Base-by-base conservation (phyloP, 2,113 vertebrate genomes). In the Pelobates fuscus region DNA sequence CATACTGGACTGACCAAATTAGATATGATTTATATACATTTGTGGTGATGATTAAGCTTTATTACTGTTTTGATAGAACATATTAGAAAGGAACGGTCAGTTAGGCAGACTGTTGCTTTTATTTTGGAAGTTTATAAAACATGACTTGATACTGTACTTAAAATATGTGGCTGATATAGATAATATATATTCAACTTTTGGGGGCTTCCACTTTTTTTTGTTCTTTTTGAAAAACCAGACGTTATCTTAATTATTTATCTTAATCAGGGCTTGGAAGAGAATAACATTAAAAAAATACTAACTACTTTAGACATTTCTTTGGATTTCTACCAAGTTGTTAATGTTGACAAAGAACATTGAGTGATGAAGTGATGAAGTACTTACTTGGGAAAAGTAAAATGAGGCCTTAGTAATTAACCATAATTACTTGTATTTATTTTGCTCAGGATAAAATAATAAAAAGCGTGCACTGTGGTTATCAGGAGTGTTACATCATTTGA, bases 211-310 rank as follows among this genome's bases (percentile, higher is more conserved):
- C 32, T 6, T 37, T 37, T 37, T 37, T 37, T 37, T 91, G 85
- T 88, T 86, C 89, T 89, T 89, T 77, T 89, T 91, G 89, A 91
- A 83, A 86, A 84, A 84, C 88, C 89, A 88, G 79, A 67, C 80
- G 84, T 89, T 91, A 90, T 90, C 84, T 87, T 90, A 92, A 92
- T 88, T 89, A 92, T 92, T 92, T 91, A 92, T 89, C 85, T 84
- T 91, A 92, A 92, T 92, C 90, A 92, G 88, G 83, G 91, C 84
- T 90, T 91, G 86, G 86, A 91, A 80, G 81, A 89, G 86, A 91
- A 83, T 87, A 88, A 91, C 88, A 88, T 89, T 88, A 91, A 91
- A 92, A 90, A 90, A 92, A 91, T 83, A 64, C 85, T 88, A 80
- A 71, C 87, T 89, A 90, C 88, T 90, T 86, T 90, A 85, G 86